Evolutionary conservation across 2,113 vertebrate genomes (phyloP), one percentile per base, ranked within the genome.

Genomic region (Pseudopipra pipra): DNA sequence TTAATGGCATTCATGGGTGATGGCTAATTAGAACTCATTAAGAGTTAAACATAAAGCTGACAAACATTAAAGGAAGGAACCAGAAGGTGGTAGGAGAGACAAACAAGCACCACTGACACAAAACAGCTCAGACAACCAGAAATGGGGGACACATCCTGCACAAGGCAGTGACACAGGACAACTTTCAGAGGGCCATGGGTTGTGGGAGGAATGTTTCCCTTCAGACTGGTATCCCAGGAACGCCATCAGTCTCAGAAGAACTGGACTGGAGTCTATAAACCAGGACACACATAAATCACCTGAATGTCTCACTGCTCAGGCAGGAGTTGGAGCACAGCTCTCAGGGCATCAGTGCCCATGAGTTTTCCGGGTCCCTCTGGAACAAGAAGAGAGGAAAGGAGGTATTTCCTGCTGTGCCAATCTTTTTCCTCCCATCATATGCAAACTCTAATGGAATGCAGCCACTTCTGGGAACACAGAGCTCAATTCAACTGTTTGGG

Each of bases 261-360:
- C 21, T 12, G 37, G 62, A 11, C 37, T 20, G 70, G n/a, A 22
- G 31, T 7, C 14, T 2, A 6, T 6, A 35, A 39, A 52, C 1
- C 35, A 55, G 24, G 33, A 33, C 0, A 2, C 20, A 7, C 22
- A 14, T 8, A 19, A 54, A n/a, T 31, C n/a, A 21, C 0, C 7
- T 51, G 35, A 15, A 30, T 19, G 12, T 51, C 55, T 80, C 22
- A 1, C 39, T 27, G 33, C 8, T 54, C 35, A 8, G 37, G 1
- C 65, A 37, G 11, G 14, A 51, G 25, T 9, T 51, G 49, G 49
- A 51, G 49, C 25, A 51, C 24, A 51, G 24, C 1, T 12, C 24
- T 9, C 74, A 39, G 68, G 43, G 8, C 49, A 19, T 1, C 19
- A 14, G 24, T 3, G 74, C 61, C 41, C 3, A 5, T 13, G 0